Evolutionary conservation across 2,888 invertebrate species (phyloP).

Genomic region (Acanthoscelides obtectus): DNA sequence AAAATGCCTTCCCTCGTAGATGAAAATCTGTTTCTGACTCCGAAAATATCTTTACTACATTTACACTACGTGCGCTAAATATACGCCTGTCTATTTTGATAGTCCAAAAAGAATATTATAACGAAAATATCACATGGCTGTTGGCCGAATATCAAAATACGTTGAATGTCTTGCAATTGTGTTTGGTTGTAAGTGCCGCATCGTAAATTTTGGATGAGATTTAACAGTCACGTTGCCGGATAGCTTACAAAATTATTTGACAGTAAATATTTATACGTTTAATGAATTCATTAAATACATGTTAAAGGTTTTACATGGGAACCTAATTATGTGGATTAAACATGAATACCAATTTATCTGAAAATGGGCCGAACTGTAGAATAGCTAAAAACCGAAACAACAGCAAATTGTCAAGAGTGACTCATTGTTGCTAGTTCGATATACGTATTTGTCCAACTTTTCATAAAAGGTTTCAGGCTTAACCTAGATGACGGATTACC

Average conservation of each 20-base stretch:
- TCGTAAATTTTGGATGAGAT: background rate
- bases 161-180: background rate
- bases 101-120: background rate
- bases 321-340: background rate
- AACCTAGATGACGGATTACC: no score
- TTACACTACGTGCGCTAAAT: background rate
- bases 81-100: background rate
- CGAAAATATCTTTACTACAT: background rate
- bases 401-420: no score
- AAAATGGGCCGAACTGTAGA: background rate
- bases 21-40: background rate
- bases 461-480: no score
- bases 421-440: no score
- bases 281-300: background rate
- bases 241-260: background rate
- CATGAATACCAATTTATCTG: background rate
- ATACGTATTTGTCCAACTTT: no score
- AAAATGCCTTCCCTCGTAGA: background rate
- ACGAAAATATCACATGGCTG: constrained; percentile 1
- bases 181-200: background rate
- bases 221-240: background rate
- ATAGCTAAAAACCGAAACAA: background rate
- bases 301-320: background rate
- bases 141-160: constrained; percentile 1
- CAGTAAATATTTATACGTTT: background rate